A percentile compares a stretch with the other conserved stretches of the same genome.
phyloP scores from a whole-genome alignment of 2,113 vertebrate genomes.

The Anolis sagrei region DNA sequence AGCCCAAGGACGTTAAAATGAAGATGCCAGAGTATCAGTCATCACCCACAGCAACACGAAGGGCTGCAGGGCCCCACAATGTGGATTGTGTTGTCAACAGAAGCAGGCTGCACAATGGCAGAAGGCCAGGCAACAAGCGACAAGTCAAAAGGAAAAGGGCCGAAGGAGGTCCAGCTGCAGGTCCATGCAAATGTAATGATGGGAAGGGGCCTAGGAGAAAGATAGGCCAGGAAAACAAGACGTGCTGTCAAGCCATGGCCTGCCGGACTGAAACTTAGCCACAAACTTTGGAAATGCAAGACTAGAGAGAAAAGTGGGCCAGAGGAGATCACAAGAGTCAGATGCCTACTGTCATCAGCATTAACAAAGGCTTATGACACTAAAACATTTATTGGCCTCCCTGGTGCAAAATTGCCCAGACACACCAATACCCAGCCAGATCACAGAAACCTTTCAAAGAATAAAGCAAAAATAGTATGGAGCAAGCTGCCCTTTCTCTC shows the following conservation, averaged over 20 bases:
- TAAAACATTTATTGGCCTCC: slow-evolving; percentile 2
- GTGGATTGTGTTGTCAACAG: slow-evolving; percentile 54
- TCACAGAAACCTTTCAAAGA: background rate
- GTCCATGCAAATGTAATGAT: slow-evolving; percentile 30
- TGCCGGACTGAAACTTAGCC: background rate
- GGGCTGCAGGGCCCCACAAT: slow-evolving; percentile 30
- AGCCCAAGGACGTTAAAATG: slow-evolving; percentile 42
- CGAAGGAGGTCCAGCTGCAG: slow-evolving; percentile 16
- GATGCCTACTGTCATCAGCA: slow-evolving; percentile 5
- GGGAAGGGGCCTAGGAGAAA: slow-evolving; percentile 18
- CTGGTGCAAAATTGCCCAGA: background rate
- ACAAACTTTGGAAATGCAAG: slow-evolving; percentile 10
- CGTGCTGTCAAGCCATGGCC: slow-evolving; percentile 27
- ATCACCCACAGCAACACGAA: slow-evolving; percentile 22
- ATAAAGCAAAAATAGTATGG: background rate
- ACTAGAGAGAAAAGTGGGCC: background rate
- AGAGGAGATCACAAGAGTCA: slow-evolving; percentile 11
- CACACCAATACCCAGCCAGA: slow-evolving; percentile 5
- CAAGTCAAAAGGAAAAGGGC: slow-evolving; percentile 49
- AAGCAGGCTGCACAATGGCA: slow-evolving; percentile 27
- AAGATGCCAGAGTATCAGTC: slow-evolving; percentile 31
- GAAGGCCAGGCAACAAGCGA: slow-evolving; percentile 34
- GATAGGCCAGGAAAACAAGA: slow-evolving; percentile 28
- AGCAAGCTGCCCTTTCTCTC: background rate
- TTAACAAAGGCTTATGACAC: background rate